Conservation (phyloP, 2,797 vertebrate genomes). For the Aselliscus stoliczkanus region DNA sequence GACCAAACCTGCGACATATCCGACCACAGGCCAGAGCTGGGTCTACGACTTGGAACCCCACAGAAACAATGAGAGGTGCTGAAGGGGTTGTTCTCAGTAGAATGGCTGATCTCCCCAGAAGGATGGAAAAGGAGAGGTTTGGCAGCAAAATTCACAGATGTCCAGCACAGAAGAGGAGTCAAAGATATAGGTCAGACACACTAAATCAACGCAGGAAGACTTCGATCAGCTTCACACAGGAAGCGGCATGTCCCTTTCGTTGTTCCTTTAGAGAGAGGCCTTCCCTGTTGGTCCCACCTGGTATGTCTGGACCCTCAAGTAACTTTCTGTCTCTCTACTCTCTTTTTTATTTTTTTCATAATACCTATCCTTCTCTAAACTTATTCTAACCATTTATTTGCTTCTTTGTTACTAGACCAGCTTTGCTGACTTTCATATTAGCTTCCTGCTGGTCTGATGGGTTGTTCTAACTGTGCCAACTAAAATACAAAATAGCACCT, state of each 20-base stretch:
- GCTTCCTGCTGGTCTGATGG: neutral
- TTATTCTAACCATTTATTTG: neutral
- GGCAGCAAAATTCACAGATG: neutral
- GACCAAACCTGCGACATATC: rapidly evolving
- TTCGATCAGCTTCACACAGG: neutral
- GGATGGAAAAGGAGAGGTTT: neutral
- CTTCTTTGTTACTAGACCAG: neutral
- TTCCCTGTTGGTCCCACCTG: neutral
- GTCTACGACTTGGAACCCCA: neutral
- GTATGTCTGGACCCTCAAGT: neutral
- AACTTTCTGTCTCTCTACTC: neutral
- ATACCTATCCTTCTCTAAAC: neutral
- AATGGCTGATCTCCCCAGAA: neutral
- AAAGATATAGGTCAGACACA: neutral
- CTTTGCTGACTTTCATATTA: neutral
- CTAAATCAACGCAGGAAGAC: neutral
- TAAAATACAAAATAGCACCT: neutral
- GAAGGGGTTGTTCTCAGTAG: neutral
- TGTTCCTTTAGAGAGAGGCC: neutral
- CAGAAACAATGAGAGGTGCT: neutral
- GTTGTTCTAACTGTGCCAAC: neutral
- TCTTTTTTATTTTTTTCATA: neutral
- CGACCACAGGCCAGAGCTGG: neutral
- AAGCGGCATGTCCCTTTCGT: rapidly evolving
- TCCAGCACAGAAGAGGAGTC: neutral